phyloP scores from a whole-genome alignment of 37 sponge, comb jelly and placozoan genomes.

The Crambe crambe region DNA sequence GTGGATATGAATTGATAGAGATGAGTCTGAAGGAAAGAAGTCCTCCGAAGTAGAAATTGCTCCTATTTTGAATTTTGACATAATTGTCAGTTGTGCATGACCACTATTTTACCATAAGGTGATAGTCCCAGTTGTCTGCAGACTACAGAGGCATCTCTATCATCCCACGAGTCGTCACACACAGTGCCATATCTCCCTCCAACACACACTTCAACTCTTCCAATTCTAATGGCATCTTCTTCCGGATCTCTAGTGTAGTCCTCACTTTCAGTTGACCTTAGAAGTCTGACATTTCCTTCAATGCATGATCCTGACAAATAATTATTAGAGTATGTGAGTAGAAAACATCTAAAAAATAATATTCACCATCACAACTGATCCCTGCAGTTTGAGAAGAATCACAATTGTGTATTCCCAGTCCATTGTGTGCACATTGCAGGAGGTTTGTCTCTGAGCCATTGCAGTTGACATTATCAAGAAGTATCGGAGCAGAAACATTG shows the following conservation, averaged over 20 bases:
- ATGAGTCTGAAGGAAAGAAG: not conserved
- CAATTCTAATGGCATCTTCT: too few relatives aligned
- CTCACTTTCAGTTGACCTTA: too few relatives aligned
- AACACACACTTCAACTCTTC: conserved; percentile 39
- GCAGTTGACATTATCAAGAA: conserved; percentile 19
- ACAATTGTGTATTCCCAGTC: conserved; percentile 29
- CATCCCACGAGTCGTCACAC: conserved; percentile 25
- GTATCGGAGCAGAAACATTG: too few relatives aligned
- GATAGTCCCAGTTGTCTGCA: conserved; percentile 46
- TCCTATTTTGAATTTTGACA: not conserved
- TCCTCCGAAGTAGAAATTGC: not conserved
- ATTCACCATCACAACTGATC: conserved; percentile 41
- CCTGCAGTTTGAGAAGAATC: conserved; percentile 28
- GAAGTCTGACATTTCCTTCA: not conserved
- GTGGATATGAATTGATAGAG: not conserved
- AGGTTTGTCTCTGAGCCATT: conserved; percentile 27
- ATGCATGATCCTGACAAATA: not conserved
- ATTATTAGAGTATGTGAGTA: too few relatives aligned
- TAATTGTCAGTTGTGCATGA: not conserved
- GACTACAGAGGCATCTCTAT: conserved; percentile 41
- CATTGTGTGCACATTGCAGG: conserved; percentile 11
- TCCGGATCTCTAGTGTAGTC: too few relatives aligned
- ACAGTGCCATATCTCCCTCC: conserved; percentile 17
- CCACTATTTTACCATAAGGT: conserved; percentile 18
- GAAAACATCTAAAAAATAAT: too few relatives aligned